Evolutionary conservation across 1,140 invertebrate genomes (phyloP), one percentile per base, ranked within the genome.

Genomic region (Watersipora subatra): DNA sequence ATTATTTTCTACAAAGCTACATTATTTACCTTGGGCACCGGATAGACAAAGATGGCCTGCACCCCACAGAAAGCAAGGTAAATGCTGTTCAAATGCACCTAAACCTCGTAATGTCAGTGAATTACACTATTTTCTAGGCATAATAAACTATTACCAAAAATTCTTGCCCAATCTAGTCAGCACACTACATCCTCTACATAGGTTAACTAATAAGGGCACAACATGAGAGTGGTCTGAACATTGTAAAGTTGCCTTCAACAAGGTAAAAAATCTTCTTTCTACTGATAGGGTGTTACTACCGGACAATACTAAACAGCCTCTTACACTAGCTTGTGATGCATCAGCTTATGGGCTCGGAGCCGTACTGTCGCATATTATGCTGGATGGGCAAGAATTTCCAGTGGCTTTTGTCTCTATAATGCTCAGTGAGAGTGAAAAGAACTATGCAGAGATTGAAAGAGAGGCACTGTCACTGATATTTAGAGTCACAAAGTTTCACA

Each of bases 361-460:
- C n/a, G n/a, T n/a, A n/a, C n/a, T n/a, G n/a, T n/a, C n/a, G n/a
- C n/a, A n/a, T 63, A 61, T 63, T n/a, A 66, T 73, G 57, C 56
- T 69, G 26, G 76, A 78, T 61, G 69, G 67, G n/a, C 62, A 27
- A 25, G 72, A 78, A 59, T 56, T 65, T 46, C 76, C 77, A 15
- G 75, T 81, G 46, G 72, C 71, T 1, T 81, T 71, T 71, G 81
- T 74, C 15, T 84, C 82, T 12, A 68, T 76, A 59, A 73, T 74
- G 0, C 69, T 85, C 28, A 72, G 70, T 20, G 55, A 70, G 29
- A 69, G 74, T 1, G n/a, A 77, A 83, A 64, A 67, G 34, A 75
- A 78, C 30, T 84, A 83, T 65, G 67, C 73, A 0, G 79, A 83
- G 66, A 79, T 84, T 17, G 78, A n/a, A n/a, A n/a, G n/a, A n/a